Evolutionary conservation across 2,113 vertebrate genomes (phyloP), one percentile per base, ranked within the genome.

Genomic region (Thamnophis sirtalis): DNA sequence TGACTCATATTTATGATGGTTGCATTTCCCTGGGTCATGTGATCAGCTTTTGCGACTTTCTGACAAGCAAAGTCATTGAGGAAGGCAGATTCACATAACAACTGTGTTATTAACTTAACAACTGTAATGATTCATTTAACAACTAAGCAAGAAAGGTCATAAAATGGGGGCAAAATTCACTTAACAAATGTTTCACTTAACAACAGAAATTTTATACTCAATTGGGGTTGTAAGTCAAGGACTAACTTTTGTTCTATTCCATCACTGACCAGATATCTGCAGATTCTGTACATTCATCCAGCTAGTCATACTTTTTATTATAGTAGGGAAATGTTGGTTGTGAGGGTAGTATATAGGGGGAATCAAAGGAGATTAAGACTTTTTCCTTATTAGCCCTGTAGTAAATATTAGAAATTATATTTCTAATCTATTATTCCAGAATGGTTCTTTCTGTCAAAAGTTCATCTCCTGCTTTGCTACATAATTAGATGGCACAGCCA

Each of bases 371-470:
- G 4, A 19, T 38, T 21, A 56, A 50, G 84, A 53, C 19, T 33
- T 63, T 58, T 91, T 87, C 1, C 48, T 87, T 51, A 26, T 51
- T 19, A 87, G 43, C 13, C 49, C 90, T 26, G n/a, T 33, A 22
- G 85, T 94, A 85, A 60, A 4, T 0, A 87, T 8, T 56, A 73
- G 33, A 86, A 22, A 84, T 60, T 8, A 19, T 22, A n/a, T 51
- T 58, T 54, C 1, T 73, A 38, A 55, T 24, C 38, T 43, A 33
- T 53, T 90, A 49, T 90, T 94, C 50, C 50, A 9, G 21, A 87
- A 49, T 58, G 73, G 9, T 55, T 89, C 38, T 93, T 94, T 89
- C 89, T 86, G 49, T 54, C 88, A 54, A 49, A 73, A 38, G 49
- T 73, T 90, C 43, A 43, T 87, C 68, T 92, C 26, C 73, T 80